Evolutionary conservation across 1,140 invertebrate genomes (phyloP).

Genomic region (Aplysia californica): DNA sequence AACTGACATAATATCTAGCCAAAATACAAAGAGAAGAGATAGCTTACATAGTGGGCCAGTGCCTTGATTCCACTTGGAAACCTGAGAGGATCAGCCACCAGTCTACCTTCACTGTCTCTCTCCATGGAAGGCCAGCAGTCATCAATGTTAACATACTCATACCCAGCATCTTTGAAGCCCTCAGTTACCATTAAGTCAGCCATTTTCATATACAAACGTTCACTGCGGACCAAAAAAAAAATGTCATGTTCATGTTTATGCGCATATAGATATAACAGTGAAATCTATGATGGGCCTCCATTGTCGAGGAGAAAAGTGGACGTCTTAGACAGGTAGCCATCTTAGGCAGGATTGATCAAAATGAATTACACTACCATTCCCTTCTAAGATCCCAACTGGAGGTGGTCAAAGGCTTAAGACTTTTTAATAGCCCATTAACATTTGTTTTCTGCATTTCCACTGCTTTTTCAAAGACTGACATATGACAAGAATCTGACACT

Average conservation of each 20-base stretch:
- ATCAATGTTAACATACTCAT: conserved; percentile 94
- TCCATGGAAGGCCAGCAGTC: conserved; percentile 94
- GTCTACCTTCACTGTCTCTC: conserved; percentile 78
- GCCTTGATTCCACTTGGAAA: conserved; percentile 94
- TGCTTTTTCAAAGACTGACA: too few relatives aligned
- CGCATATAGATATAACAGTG: not conserved
- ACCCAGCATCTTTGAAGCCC: conserved; percentile 89
- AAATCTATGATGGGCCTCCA: not conserved
- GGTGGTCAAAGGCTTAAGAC: too few relatives aligned
- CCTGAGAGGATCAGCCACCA: conserved; percentile 86
- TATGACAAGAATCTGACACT: too few relatives aligned
- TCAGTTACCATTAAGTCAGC: conserved; percentile 88
- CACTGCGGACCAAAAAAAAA: conserved; percentile 73
- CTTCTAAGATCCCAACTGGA: not conserved
- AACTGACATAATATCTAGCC: too few relatives aligned
- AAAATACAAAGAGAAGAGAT: too few relatives aligned
- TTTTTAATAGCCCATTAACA: too few relatives aligned
- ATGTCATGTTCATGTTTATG: not conserved
- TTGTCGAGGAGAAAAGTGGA: too few relatives aligned
- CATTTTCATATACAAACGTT: conserved; percentile 91
- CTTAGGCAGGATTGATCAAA: too few relatives aligned
- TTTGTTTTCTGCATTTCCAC: too few relatives aligned
- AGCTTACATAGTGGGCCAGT: conserved; percentile 90
- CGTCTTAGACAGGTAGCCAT: too few relatives aligned
- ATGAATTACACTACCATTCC: not conserved